Evolutionary conservation across 2,113 vertebrate species (phyloP).

Genomic region (Scomber colias): DNA sequence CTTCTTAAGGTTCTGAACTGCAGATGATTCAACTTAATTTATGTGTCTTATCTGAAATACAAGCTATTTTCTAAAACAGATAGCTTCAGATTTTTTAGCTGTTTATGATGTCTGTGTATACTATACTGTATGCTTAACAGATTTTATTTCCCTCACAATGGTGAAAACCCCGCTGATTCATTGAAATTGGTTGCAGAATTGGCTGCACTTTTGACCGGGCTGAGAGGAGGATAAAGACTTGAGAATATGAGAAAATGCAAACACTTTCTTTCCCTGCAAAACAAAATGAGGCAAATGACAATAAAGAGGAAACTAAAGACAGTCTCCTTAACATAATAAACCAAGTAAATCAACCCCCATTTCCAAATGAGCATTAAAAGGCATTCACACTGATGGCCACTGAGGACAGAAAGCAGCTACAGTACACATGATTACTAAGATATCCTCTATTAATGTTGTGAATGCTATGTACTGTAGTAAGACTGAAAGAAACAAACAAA

Average conservation of each 20-base stretch:
- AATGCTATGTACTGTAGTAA: neutral
- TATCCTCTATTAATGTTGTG: constrained; percentile 7
- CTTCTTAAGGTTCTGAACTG: neutral
- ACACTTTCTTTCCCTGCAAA: neutral
- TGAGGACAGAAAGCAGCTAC: constrained; percentile 8
- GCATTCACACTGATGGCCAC: neutral
- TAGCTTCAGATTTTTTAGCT: constrained; percentile 19
- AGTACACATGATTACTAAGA: constrained; percentile 13
- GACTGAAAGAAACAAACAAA: neutral
- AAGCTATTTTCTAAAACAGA: constrained; percentile 19
- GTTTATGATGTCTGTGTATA: constrained; percentile 9
- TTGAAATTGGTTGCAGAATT: constrained; percentile 47
- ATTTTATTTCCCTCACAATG: constrained; percentile 18
- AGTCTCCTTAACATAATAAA: constrained; percentile 21
- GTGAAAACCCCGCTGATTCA: constrained; percentile 33
- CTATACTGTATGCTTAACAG: constrained; percentile 28
- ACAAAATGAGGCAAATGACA: constrained; percentile 10
- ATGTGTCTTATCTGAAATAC: constrained; percentile 11
- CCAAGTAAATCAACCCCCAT: neutral
- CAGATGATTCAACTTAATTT: constrained; percentile 7
- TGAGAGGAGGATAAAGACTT: constrained; percentile 9
- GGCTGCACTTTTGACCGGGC: constrained; percentile 13
- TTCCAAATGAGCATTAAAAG: neutral
- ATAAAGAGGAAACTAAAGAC: constrained; percentile 6
- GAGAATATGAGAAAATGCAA: neutral